phyloP scores from a whole-genome alignment of 1,140 invertebrate genomes.

The Piezodorus guildinii region DNA sequence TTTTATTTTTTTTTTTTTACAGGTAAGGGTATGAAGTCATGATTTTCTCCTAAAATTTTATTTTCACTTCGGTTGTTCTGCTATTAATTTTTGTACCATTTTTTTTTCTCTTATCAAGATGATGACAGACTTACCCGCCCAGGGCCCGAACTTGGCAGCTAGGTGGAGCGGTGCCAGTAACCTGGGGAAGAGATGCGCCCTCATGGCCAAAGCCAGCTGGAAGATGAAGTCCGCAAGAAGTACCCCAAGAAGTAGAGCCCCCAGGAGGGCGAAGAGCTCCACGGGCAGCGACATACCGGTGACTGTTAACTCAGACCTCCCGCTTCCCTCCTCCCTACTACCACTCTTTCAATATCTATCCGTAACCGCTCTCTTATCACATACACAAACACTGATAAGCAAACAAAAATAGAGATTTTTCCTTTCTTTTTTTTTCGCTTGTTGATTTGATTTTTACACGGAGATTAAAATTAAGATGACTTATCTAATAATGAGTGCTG shows the following conservation, averaged over 20 bases:
- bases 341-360: background rate
- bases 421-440: no score
- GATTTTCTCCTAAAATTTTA: no score
- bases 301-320: background rate
- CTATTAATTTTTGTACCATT: no score
- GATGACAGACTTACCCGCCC: slow-evolving; percentile 25
- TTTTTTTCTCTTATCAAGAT: no score
- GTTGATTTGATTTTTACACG: no score
- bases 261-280: slow-evolving; percentile 20
- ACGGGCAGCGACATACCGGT: slow-evolving; percentile 17
- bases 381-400: no score
- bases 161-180: slow-evolving; percentile 19
- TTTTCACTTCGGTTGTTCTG: no score
- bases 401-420: no score
- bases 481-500: no score
- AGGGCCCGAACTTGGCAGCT: slow-evolving; percentile 24
- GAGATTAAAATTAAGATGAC: no score
- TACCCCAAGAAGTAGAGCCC: slow-evolving; percentile 15
- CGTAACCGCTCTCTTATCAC: background rate
- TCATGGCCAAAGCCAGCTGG: slow-evolving; percentile 18
- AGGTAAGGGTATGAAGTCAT: no score
- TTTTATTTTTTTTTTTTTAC: no score
- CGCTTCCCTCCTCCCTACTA: background rate
- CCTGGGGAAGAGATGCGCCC: slow-evolving; percentile 23
- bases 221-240: slow-evolving; percentile 24